Evolutionary conservation across 2,113 vertebrate species (phyloP).

Genomic region (Otis tarda): DNA sequence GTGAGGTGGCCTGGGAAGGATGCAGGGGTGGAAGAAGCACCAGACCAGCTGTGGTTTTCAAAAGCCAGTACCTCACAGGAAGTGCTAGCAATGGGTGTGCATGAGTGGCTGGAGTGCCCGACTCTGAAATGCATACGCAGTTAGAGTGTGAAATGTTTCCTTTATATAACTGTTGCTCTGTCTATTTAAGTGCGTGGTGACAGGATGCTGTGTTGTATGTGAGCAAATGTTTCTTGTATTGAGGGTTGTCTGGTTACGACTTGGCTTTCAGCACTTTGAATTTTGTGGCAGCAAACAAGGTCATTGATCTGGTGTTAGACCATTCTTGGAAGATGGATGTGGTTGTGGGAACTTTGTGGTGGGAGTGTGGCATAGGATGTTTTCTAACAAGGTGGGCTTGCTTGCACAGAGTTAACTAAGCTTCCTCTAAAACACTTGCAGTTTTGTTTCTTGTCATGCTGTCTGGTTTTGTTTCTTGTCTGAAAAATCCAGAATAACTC

Average conservation of each 20-base stretch:
- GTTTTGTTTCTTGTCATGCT: neutral
- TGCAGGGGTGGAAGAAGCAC: neutral
- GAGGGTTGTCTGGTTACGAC: neutral
- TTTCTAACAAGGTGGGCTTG: neutral
- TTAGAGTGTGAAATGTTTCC: constrained; percentile 66
- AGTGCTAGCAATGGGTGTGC: neutral
- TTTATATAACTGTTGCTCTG: constrained; percentile 51
- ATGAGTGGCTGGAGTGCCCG: neutral
- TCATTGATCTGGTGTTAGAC: neutral
- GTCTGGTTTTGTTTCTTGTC: neutral
- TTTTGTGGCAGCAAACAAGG: neutral
- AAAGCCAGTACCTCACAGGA: neutral
- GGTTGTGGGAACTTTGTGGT: neutral
- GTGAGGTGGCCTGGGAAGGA: neutral
- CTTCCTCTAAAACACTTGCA: neutral
- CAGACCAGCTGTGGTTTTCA: neutral
- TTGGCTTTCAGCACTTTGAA: neutral
- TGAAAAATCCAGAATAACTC: neutral
- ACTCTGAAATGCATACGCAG: constrained; percentile 70
- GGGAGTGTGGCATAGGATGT: neutral
- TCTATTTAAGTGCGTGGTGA: constrained; percentile 63
- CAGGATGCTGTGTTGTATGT: neutral
- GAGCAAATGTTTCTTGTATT: neutral
- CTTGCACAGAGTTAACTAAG: neutral
- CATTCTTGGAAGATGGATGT: neutral